Conservation (phyloP, 2,113 vertebrate species). For the Chaetops frenatus region DNA sequence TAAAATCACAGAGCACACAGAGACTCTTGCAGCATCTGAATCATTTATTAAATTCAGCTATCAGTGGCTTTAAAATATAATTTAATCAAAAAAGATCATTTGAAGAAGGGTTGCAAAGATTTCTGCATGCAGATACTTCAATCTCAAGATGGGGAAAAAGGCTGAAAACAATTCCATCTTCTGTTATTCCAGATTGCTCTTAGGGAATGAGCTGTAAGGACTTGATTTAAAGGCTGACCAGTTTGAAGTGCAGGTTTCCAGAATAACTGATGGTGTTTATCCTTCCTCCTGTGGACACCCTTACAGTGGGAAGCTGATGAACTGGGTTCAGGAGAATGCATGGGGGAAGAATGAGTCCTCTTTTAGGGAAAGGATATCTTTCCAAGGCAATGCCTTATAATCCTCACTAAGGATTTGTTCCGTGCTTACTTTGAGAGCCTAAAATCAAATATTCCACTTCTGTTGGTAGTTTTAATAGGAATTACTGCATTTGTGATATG, state of each 20-base stretch:
- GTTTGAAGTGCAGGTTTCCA: not conserved
- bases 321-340: not conserved
- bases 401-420: not conserved
- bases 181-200: not conserved
- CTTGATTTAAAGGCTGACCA: not conserved
- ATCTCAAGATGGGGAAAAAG: not conserved
- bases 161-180: not conserved
- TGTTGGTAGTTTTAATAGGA: not conserved
- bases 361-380: not conserved
- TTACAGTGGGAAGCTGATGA: not conserved
- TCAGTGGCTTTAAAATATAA: conserved; percentile 32
- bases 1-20: conserved; percentile 23
- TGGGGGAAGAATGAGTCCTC: not conserved
- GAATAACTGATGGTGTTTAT: not conserved
- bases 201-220: not conserved
- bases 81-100: conserved; percentile 7
- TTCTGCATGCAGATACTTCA: not conserved
- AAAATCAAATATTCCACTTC: not conserved
- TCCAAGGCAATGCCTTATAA: not conserved
- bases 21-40: conserved; percentile 29
- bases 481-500: not conserved
- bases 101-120: not conserved
- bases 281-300: not conserved
- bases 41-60: conserved; percentile 40
- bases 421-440: not conserved